Evolutionary conservation across 1,140 invertebrate genomes (phyloP).

Genomic region (Orchestia grillus): DNA sequence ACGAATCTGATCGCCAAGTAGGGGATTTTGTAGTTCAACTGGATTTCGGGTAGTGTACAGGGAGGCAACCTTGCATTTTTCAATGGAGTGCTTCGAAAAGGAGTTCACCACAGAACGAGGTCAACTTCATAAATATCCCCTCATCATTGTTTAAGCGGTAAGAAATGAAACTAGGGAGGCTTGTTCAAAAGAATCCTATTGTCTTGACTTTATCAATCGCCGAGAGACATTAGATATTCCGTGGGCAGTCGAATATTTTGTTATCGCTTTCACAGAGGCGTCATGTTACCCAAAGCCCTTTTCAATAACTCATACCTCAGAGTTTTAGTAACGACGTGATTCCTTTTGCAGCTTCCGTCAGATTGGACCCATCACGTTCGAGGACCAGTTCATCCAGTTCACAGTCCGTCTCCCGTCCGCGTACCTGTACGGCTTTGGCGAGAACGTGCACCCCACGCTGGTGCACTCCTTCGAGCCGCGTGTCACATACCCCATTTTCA

Average conservation of each 20-base stretch:
- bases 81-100: too few relatives aligned
- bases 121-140: neutral
- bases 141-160: neutral
- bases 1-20: neutral
- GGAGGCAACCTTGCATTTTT: too few relatives aligned
- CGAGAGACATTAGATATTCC: neutral
- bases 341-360: conserved; percentile 65
- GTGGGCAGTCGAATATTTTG: neutral
- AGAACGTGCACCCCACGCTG: conserved; percentile 69
- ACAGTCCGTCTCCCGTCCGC: conserved; percentile 71
- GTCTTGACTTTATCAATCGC: neutral
- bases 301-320: neutral
- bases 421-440: conserved; percentile 75
- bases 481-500: conserved; percentile 72
- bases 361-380: conserved; percentile 49
- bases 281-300: neutral
- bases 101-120: too few relatives aligned
- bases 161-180: neutral
- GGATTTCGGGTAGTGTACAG: too few relatives aligned
- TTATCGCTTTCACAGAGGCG: neutral
- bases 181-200: neutral
- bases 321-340: conserved; percentile 70
- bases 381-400: conserved; percentile 76
- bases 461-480: conserved; percentile 70
- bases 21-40: neutral